A percentile compares a stretch with the other conserved stretches of the same genome.
These are phyloP conservation scores for Hylaeus volcanicus DNA, from an alignment of 1,140 invertebrate species.

Conservation along the genomic window DNA sequence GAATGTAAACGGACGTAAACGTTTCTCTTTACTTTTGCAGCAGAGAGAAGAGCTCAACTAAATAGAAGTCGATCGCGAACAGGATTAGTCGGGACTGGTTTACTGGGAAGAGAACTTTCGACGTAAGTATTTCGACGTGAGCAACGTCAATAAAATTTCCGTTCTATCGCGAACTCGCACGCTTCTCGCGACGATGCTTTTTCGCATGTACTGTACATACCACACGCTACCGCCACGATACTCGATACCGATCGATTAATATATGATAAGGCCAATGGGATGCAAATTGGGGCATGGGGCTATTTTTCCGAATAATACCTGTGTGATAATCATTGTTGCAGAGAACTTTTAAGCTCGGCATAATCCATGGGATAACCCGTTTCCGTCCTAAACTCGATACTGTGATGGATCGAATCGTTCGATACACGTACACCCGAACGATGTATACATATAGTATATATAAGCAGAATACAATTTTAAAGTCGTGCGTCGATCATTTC, in stretches of 20 bases:
- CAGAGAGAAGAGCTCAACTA: slow-evolving; percentile 91
- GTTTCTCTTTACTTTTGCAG: slow-evolving; percentile 80
- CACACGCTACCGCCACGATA: background rate
- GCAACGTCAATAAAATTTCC: background rate
- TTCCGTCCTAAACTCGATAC: slow-evolving; percentile 76
- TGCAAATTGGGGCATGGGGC: background rate
- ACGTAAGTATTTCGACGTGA: slow-evolving; percentile 78
- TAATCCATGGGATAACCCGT: slow-evolving; percentile 65
- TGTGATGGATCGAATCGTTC: slow-evolving; percentile 70
- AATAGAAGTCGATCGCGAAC: slow-evolving; percentile 91
- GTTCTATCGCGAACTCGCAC: background rate
- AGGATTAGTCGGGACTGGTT: slow-evolving; percentile 84
- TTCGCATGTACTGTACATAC: background rate
- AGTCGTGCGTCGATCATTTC: background rate
- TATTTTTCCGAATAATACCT: slow-evolving; percentile 18
- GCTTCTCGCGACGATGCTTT: background rate
- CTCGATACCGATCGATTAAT: background rate
- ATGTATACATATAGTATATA: too few relatives aligned
- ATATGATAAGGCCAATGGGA: background rate
- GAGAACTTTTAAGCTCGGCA: slow-evolving; percentile 79
- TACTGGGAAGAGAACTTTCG: slow-evolving; percentile 82
- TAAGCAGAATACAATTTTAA: background rate
- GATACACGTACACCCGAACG: background rate
- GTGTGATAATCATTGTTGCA: slow-evolving; percentile 65
- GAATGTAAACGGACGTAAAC: slow-evolving; percentile 26